phyloP scores from a whole-genome alignment of 2,797 vertebrate genomes.

The Naso thynnoides region DNA sequence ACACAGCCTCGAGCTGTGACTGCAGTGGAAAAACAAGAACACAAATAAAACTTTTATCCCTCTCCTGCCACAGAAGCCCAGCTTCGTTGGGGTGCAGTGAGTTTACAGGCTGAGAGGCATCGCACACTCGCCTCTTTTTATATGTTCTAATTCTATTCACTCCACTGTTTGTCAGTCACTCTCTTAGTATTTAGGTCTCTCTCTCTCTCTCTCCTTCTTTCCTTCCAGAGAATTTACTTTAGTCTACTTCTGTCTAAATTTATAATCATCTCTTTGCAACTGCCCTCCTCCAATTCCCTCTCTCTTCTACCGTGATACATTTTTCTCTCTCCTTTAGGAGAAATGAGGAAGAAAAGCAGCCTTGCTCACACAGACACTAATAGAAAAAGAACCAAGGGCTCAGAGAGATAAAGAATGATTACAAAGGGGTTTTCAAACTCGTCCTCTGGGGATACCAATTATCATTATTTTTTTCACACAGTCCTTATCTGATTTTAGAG shows the following conservation, averaged over 20 bases:
- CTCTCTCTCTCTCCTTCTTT: not conserved
- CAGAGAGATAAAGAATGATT: constrained; percentile 50
- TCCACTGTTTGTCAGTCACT: not conserved
- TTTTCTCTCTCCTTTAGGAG: not conserved
- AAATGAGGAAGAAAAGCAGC: constrained; percentile 8
- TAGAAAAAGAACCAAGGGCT: constrained; percentile 32
- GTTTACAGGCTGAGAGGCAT: not conserved
- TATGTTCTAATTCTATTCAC: not conserved
- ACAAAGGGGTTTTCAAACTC: constrained; percentile 26
- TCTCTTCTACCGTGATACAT: not conserved
- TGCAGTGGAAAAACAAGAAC: constrained; percentile 26
- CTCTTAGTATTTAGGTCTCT: not conserved
- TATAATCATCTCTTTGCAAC: constrained; percentile 15
- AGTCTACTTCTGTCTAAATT: constrained; percentile 28
- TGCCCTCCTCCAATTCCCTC: not conserved
- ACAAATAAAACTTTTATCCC: not conserved
- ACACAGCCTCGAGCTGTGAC: constrained; percentile 19
- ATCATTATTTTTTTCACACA: not conserved
- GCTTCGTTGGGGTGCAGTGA: not conserved
- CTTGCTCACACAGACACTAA: constrained; percentile 8
- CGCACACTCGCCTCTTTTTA: not conserved
- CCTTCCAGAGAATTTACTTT: constrained; percentile 14
- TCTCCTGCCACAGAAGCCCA: not conserved
- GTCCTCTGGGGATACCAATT: constrained; percentile 40
- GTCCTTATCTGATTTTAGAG: constrained; percentile 39